Base-by-base conservation (phyloP, 2,113 vertebrate species). In the Phaethornis superciliosus region DNA sequence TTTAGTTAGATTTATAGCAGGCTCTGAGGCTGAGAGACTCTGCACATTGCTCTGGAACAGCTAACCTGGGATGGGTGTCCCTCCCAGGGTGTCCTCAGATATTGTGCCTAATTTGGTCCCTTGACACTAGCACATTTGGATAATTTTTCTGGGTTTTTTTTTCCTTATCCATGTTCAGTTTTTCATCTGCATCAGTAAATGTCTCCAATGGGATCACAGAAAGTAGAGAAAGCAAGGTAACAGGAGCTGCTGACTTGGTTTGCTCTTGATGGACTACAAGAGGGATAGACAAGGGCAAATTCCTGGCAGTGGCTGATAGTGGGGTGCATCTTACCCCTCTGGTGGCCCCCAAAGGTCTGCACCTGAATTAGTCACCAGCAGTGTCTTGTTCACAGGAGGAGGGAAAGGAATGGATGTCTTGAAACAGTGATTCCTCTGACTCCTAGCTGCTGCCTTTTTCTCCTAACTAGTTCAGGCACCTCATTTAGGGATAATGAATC, bases 371-470 rank as follows among this genome's bases (percentile, higher is more conserved):
- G 42, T 12, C 74, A 37, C 37, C 44, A 59, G 18, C 32, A 56
- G 23, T 3, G 46, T 47, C 70, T 46, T 3, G 1, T 33, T 63
- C 49, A 64, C 1, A 47, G 63, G 26, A 58, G 8, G 49, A 51
- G 16, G 51, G 17, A 91, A 85, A 91, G 42, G 74, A 77, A 70
- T 5, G 21, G 27, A 11, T 19, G 44, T 28, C n/a, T 79, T 62
- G 33, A 65, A 62, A 62, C 5, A 7, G 19, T 0, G 0, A 62
- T 44, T 80, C 33, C 32, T 77, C 59, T 6, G 1, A 23, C 33
- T 77, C 74, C 20, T 32, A 26, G 17, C 79, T 77, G 32, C 42
- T 77, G 9, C 14, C 24, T 80, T 24, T 52, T 94, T 44, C 63
- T 65, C 21, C 46, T 37, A 49, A 47, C 13, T 44, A 46, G 32